A percentile compares a stretch with the other conserved stretches of the same genome.
Conservation (phyloP, 2,888 invertebrate genomes). For the Conistra vaccinii region DNA sequence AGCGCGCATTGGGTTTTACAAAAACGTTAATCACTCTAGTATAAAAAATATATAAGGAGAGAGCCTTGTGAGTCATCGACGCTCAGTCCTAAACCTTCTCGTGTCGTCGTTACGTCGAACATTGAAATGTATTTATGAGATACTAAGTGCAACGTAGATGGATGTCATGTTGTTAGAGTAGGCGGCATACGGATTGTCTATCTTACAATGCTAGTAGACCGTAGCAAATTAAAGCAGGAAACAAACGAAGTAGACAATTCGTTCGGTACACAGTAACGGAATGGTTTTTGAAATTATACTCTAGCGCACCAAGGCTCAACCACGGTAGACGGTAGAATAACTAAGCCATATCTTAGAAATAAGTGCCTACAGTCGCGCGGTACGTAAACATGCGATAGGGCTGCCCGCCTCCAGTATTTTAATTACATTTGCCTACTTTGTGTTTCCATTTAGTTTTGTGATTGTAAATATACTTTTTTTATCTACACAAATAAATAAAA, state of each 20-base stretch:
- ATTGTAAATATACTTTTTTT: too few relatives aligned
- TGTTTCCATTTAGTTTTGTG: too few relatives aligned
- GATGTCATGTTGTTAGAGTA: constrained; percentile 22
- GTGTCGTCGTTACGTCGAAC: constrained; percentile 12
- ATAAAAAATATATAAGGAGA: background rate
- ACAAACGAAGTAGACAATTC: background rate
- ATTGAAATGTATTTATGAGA: constrained; percentile 38
- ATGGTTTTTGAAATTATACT: constrained; percentile 18
- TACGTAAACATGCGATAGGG: too few relatives aligned
- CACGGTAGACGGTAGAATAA: too few relatives aligned
- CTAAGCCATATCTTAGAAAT: too few relatives aligned
- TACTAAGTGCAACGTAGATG: constrained; percentile 20
- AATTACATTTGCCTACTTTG: too few relatives aligned
- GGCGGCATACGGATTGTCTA: constrained; percentile 39
- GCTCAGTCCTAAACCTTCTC: constrained; percentile 7
- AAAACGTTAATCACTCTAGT: background rate
- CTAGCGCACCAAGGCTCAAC: constrained; percentile 11
- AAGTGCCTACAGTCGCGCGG: too few relatives aligned
- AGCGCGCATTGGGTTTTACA: constrained; percentile 27
- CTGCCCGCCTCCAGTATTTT: too few relatives aligned
- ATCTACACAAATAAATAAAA: too few relatives aligned
- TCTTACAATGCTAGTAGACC: constrained; percentile 31
- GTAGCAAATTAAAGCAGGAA: constrained; percentile 16
- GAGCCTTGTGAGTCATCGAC: constrained; percentile 53
- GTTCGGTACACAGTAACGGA: background rate